A percentile compares a stretch with the other conserved stretches of the same genome.
phyloP scores from a whole-genome alignment of 2,888 invertebrate genomes.

The Hymenopus coronatus region DNA sequence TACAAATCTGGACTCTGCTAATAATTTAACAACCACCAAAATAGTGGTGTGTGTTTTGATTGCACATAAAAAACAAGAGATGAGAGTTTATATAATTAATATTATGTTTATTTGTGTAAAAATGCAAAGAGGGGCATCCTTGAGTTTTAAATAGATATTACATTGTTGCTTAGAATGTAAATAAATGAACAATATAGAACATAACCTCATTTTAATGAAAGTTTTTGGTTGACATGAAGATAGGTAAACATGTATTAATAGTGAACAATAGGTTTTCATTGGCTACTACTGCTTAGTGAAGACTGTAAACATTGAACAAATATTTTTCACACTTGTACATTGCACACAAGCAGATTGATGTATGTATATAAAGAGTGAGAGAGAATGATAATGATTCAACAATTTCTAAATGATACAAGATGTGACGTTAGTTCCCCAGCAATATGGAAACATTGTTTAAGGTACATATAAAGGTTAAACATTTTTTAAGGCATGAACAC shows the following conservation, averaged over 20 bases:
- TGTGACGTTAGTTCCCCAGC: background rate
- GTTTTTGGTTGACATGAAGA: too few relatives aligned
- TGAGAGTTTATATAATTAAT: too few relatives aligned
- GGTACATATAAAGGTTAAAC: background rate
- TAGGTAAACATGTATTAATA: background rate
- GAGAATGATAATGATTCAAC: background rate
- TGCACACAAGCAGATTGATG: background rate
- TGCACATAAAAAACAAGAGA: too few relatives aligned
- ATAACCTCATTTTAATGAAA: too few relatives aligned
- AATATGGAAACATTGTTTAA: background rate
- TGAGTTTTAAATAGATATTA: too few relatives aligned
- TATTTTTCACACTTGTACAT: background rate
- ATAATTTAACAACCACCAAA: too few relatives aligned
- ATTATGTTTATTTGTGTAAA: too few relatives aligned
- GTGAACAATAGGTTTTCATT: background rate
- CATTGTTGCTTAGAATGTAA: too few relatives aligned
- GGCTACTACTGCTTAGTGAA: background rate
- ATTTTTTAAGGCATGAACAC: background rate
- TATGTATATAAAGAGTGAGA: background rate
- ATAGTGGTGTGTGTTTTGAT: too few relatives aligned
- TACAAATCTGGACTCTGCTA: too few relatives aligned
- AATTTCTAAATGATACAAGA: background rate
- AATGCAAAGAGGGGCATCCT: too few relatives aligned
- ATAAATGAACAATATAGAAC: too few relatives aligned
- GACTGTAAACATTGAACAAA: background rate